Percentiles rank a stretch among this genome's conserved stretches.
phyloP scores from a whole-genome alignment of 2,113 vertebrate genomes.

The Podarcis raffonei region DNA sequence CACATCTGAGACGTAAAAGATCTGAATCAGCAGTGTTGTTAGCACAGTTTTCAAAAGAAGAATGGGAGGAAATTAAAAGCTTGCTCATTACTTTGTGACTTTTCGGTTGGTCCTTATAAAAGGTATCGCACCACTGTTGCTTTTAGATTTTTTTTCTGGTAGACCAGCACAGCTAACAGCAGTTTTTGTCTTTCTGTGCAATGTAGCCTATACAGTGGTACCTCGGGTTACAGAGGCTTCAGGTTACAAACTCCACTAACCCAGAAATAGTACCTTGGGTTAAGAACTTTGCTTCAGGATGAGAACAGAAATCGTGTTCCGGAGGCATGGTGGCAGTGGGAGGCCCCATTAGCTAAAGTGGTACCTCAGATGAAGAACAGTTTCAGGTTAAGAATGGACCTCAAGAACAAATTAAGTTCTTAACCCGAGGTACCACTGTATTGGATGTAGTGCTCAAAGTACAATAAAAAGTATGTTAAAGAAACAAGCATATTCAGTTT shows the following conservation, averaged over 20 bases:
- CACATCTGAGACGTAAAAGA: background rate
- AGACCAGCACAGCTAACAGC: background rate
- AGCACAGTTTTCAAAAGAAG: background rate
- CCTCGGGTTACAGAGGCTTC: too few relatives aligned
- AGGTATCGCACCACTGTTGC: background rate
- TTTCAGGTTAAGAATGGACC: too few relatives aligned
- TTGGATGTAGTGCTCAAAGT: background rate
- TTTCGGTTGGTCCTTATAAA: background rate
- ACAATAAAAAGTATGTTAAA: background rate
- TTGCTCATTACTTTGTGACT: background rate
- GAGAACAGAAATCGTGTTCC: too few relatives aligned
- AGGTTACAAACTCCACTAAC: too few relatives aligned
- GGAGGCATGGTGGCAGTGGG: too few relatives aligned
- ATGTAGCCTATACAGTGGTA: background rate
- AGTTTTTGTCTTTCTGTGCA: background rate
- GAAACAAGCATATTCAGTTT: background rate
- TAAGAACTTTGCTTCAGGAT: too few relatives aligned
- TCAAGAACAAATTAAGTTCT: too few relatives aligned
- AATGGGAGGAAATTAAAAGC: background rate
- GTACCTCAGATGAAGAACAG: too few relatives aligned
- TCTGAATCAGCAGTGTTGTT: background rate
- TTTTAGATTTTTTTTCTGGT: conserved; percentile 1
- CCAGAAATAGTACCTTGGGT: too few relatives aligned
- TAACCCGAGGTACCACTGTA: too few relatives aligned
- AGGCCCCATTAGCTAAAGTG: too few relatives aligned